Evolutionary conservation across 1,140 invertebrate genomes (phyloP), one percentile per base, ranked within the genome.

Genomic region (Zaprionus vittiger): DNA sequence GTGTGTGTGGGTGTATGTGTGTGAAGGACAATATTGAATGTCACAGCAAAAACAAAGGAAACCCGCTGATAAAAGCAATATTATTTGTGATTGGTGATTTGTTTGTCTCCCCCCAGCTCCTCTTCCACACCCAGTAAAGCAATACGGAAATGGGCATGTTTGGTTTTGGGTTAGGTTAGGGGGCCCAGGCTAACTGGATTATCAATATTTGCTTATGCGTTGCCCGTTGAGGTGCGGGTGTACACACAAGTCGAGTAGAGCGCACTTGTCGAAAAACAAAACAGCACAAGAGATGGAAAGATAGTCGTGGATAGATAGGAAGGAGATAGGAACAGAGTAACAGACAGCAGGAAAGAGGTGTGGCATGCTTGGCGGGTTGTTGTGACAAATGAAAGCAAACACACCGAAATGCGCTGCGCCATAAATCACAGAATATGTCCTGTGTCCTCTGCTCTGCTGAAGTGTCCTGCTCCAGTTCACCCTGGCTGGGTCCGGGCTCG

Each of bases 81-180:
- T 70, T 75, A 70, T 69, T 69, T 69, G 65, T 61, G 26, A 74
- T 69, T 74, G 57, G 37, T 61, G 72, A 74, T 62, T 74, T 69
- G 65, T 74, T 74, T 44, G 34, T 31, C 7, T 7, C 28, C 28
- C 28, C 28, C 24, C 24, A 26, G 4, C 24, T 26, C 24, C 24
- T 4, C 24, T 26, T 6, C 0, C 41, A 31, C 1, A 15, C 59
- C 59, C 5, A 41, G 2, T 7, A 15, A 24, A 14, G 54, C 2
- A 2, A 20, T 7, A 4, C 26, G 15, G 24, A 22, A 59, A 67
- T 34, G 54, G 55, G 55, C 64, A 59, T 59, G 47, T 52, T 52
- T 52, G 47, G 20, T 24, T 49, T 24, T 5, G 12, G 47, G 47
- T 20, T 22, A 22, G 44, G 12, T 12, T 15, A 15, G 14, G 5